These are phyloP conservation scores for Zygaena filipendulae DNA, from an alignment of 2,888 invertebrate species.

Conservation along the genomic window DNA sequence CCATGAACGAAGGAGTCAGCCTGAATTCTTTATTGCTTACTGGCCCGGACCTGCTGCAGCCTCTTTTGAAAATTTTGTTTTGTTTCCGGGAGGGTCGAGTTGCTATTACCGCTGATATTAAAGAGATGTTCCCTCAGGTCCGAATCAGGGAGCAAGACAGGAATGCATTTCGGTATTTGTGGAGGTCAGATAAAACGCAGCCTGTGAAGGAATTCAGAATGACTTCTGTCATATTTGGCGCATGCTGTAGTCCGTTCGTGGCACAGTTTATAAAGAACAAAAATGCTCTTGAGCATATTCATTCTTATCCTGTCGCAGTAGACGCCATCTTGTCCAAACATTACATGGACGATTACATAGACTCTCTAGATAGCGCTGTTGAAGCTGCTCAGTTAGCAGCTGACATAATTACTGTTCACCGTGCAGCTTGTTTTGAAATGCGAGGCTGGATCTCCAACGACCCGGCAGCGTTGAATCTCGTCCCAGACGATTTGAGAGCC, in stretches of 20 bases:
- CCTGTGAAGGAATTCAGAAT: no score
- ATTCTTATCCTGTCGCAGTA: constrained; percentile 4
- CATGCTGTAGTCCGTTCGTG: constrained; percentile 6
- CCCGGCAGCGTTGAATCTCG: not conserved
- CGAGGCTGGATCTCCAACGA: constrained; percentile 1
- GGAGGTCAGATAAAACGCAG: no score
- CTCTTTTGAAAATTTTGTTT: constrained; percentile 17
- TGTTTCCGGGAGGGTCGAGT: constrained; percentile 4
- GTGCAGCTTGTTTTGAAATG: constrained; percentile 5
- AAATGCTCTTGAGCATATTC: constrained; percentile 3
- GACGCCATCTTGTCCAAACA: constrained; percentile 5
- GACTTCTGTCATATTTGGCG: constrained; percentile 16
- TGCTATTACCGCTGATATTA: constrained; percentile 6
- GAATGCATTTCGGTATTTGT: constrained; percentile 11
- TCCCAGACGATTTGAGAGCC: constrained; percentile 6
- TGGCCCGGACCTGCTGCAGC: constrained; percentile 23
- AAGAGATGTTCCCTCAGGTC: constrained; percentile 11
- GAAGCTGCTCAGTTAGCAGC: constrained; percentile 1
- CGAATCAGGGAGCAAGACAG: constrained; percentile 6
- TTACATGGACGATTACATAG: constrained; percentile 11
- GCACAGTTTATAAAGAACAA: constrained; percentile 17
- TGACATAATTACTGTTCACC: constrained; percentile 5
- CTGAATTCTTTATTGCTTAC: constrained; percentile 21
- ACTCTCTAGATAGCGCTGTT: constrained; percentile 1
- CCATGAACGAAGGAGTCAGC: constrained; percentile 13